Evolutionary conservation across 1,140 invertebrate genomes (phyloP).

Genomic region (Bombus cullumanus): DNA sequence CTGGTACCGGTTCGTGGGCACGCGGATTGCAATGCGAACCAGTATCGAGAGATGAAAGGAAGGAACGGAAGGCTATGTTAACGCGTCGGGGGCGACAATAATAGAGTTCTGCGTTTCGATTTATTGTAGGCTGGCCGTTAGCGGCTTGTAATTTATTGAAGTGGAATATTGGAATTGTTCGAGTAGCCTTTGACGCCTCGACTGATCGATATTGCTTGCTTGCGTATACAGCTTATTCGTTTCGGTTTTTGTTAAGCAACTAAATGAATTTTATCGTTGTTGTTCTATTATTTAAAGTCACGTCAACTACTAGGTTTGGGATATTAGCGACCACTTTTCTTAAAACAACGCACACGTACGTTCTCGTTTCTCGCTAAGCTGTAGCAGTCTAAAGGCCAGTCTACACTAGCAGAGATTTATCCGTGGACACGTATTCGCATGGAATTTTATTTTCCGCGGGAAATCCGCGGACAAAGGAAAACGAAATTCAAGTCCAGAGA

Average conservation of each 20-base stretch:
- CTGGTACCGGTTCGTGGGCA: constrained; percentile 23
- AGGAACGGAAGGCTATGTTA: constrained; percentile 25
- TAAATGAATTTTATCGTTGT: background rate
- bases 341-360: too few relatives aligned
- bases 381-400: too few relatives aligned
- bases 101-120: constrained; percentile 25
- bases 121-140: background rate
- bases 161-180: background rate
- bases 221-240: background rate
- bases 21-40: constrained; percentile 20
- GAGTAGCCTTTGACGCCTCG: background rate
- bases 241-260: background rate
- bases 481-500: too few relatives aligned
- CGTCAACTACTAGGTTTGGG: too few relatives aligned
- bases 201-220: background rate
- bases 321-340: too few relatives aligned
- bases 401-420: too few relatives aligned
- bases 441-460: too few relatives aligned
- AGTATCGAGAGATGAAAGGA: constrained; percentile 12
- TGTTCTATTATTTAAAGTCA: too few relatives aligned
- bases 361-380: too few relatives aligned
- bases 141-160: background rate
- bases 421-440: too few relatives aligned
- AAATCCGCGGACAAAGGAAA: too few relatives aligned
- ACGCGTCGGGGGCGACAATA: constrained; percentile 17